phyloP scores from a whole-genome alignment of 1,140 invertebrate species.

The Harlomillsia oculata region DNA sequence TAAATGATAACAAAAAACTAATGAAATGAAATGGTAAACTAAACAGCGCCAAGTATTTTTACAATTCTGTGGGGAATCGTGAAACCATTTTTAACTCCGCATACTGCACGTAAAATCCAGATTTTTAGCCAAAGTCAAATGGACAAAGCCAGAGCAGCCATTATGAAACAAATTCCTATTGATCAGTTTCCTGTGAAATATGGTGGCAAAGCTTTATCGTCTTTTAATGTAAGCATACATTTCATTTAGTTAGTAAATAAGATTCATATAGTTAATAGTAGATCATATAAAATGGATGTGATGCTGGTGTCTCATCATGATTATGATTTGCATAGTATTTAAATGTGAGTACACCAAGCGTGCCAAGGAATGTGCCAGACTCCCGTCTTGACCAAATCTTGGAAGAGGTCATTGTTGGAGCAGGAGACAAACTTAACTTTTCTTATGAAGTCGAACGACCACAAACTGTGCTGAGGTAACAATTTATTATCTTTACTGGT shows the following conservation, averaged over 20 bases:
- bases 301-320: not conserved
- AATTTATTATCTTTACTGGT: no score
- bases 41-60: not conserved
- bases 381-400: no score
- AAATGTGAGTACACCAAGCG: no score
- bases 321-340: not conserved
- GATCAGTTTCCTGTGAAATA: not conserved
- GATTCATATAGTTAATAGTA: not conserved
- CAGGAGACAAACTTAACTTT: not conserved
- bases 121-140: not conserved
- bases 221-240: no score
- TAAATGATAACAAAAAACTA: not conserved
- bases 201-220: no score
- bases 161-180: not conserved
- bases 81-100: not conserved
- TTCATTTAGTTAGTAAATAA: not conserved
- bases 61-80: not conserved
- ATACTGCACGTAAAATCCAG: not conserved
- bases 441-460: not conserved
- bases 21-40: not conserved
- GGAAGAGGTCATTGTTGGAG: not conserved
- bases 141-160: not conserved
- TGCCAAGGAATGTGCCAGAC: no score
- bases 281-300: not conserved
- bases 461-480: not conserved